Evolutionary conservation across 2,888 invertebrate genomes (phyloP).

Genomic region (Eupithecia exiguata): DNA sequence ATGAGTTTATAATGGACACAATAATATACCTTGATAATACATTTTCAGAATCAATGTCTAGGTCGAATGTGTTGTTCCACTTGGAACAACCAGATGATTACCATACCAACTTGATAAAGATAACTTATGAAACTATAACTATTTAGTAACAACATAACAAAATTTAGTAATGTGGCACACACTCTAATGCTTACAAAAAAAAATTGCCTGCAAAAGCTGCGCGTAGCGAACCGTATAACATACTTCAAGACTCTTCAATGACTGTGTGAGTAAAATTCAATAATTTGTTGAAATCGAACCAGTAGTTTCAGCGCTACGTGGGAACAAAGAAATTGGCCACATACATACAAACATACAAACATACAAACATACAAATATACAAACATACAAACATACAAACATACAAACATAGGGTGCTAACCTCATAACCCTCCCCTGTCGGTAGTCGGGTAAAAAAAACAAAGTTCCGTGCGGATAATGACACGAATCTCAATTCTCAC

Average conservation of each 20-base stretch:
- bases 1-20: conserved; percentile 83
- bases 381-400: too few species aligned
- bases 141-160: neutral
- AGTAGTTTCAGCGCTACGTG: too few species aligned
- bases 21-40: conserved; percentile 80
- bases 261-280: conserved; percentile 15
- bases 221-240: neutral
- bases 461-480: conserved; percentile 38
- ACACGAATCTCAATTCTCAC: conserved; percentile 43
- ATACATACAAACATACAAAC: too few species aligned
- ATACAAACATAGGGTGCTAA: too few species aligned
- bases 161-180: neutral
- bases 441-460: too few species aligned
- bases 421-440: too few species aligned
- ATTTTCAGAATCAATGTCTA: conserved; percentile 81
- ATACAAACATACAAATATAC: too few species aligned
- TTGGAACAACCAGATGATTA: conserved; percentile 5
- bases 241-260: conserved; percentile 12
- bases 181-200: neutral
- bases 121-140: conserved; percentile 3
- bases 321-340: too few species aligned
- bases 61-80: conserved; percentile 54
- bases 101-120: neutral
- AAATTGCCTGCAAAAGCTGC: conserved; percentile 13
- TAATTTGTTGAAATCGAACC: too few species aligned